These are phyloP conservation scores for Meloidogyne hapla DNA, from an alignment of 1,140 invertebrate species.

Conservation along the genomic window DNA sequence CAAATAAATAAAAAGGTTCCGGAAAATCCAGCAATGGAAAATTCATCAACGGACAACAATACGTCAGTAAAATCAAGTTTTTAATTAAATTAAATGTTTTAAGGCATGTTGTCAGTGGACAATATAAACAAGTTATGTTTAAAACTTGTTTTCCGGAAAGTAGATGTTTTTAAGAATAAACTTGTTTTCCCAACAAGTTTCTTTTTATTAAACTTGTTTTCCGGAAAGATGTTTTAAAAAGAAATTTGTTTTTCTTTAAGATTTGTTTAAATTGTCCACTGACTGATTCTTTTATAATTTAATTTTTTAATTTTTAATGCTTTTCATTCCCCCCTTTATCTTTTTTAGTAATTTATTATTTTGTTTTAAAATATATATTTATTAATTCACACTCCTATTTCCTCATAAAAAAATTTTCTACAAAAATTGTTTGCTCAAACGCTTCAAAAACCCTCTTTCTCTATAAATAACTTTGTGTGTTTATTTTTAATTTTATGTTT, in stretches of 20 bases:
- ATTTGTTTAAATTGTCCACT: too few species aligned
- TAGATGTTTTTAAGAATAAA: too few species aligned
- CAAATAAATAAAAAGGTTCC: background rate
- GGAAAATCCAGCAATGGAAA: background rate
- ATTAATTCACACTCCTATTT: background rate
- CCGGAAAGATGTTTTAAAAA: too few species aligned
- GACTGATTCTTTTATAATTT: too few species aligned
- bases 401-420: background rate
- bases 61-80: background rate
- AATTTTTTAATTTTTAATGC: background rate
- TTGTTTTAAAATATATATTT: background rate
- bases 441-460: background rate
- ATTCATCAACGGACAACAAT: background rate
- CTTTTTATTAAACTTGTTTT: too few species aligned
- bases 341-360: conserved; percentile 7
- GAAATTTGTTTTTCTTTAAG: too few species aligned
- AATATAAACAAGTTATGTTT: too few species aligned
- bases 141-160: too few species aligned
- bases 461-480: background rate
- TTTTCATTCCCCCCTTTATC: background rate
- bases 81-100: background rate
- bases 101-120: too few species aligned
- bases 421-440: conserved; percentile 6
- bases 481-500: background rate
- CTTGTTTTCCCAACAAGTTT: too few species aligned